Evolutionary conservation across 1,140 invertebrate species (phyloP), one percentile per base, ranked within the genome.

Genomic region (Rhyzopertha dominica): DNA sequence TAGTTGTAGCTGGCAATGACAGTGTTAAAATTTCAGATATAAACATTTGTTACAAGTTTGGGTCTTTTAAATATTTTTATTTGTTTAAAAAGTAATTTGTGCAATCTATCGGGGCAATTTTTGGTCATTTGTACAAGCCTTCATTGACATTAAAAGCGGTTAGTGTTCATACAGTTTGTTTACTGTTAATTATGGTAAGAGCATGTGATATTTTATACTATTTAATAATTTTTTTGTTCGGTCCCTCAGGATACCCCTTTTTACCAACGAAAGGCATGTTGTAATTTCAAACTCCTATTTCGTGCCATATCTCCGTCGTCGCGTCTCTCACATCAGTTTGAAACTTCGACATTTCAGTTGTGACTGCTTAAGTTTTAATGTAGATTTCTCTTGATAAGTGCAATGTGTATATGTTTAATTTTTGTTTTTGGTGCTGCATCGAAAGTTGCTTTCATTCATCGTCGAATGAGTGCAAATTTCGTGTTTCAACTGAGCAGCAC

Each of bases 121-220:
- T n/a, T n/a, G n/a, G n/a, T n/a, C n/a, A n/a, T n/a, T n/a, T n/a
- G n/a, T n/a, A n/a, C n/a, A n/a, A n/a, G n/a, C n/a, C n/a, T n/a
- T n/a, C n/a, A n/a, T n/a, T 35, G 31, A 40, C 28, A 40, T 46
- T 43, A 45, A 26, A 30, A 41, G 36, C 39, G 38, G 42, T 35
- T 62, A 49, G 54, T 60, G 56, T 62, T 63, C 56, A 62, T 53
- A 57, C 53, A 50, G 56, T 61, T 54, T 51, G 56, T 63, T 63
- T 59, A 63, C 58, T 56, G n/a, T n/a, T n/a, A n/a, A 58, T 58
- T 56, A 58, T 55, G 46, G 54, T 59, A 62, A 54, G 42, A 55
- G 62, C 54, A 64, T 65, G 63, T 67, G 62, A 65, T 67, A 67
- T 63, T 67, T 66, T 66, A 65, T 66, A 66, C 59, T 65, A 65